phyloP scores from a whole-genome alignment of 1,140 invertebrate species.

The Drosophila bifasciata region DNA sequence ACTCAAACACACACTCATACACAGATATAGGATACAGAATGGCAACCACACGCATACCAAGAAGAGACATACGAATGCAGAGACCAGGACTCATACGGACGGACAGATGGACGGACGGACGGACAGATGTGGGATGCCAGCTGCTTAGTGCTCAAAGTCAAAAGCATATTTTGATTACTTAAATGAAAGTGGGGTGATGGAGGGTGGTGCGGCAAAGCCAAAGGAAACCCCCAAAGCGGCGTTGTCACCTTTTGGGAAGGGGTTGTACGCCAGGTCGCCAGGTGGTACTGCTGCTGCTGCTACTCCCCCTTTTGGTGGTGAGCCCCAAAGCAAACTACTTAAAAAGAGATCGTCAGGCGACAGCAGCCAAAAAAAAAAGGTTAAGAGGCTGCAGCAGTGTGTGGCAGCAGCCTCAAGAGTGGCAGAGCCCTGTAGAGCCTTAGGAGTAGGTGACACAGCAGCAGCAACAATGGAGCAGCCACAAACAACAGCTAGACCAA shows the following conservation, averaged over 20 bases:
- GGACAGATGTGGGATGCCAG: slow-evolving; percentile 42
- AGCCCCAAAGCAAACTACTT: slow-evolving; percentile 78
- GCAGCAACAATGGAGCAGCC: slow-evolving; percentile 24
- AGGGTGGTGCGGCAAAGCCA: not conserved
- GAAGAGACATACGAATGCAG: slow-evolving; percentile 36
- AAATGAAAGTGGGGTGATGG: slow-evolving; percentile 61
- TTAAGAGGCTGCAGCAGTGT: slow-evolving; percentile 72
- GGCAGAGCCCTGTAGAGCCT: slow-evolving; percentile 19
- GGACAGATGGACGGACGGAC: not conserved
- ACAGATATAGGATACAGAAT: slow-evolving; percentile 55
- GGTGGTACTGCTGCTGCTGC: slow-evolving; percentile 1
- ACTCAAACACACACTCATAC: slow-evolving; percentile 6
- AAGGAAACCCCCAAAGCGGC: slow-evolving; percentile 52
- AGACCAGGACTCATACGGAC: slow-evolving; percentile 14
- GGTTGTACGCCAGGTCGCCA: not conserved
- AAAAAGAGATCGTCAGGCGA: slow-evolving; percentile 72
- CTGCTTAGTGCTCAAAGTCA: slow-evolving; percentile 72
- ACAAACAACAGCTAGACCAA: slow-evolving; percentile 46
- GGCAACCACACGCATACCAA: slow-evolving; percentile 61
- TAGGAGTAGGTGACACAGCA: slow-evolving; percentile 64
- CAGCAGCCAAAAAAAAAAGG: slow-evolving; percentile 51
- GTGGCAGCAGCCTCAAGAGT: slow-evolving; percentile 13
- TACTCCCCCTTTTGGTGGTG: slow-evolving; percentile 23
- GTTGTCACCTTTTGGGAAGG: slow-evolving; percentile 64
- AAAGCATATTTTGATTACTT: slow-evolving; percentile 83